These are phyloP conservation scores for Drosophila diplacantha DNA, from an alignment of 2,888 invertebrate species.

Conservation along the genomic window DNA sequence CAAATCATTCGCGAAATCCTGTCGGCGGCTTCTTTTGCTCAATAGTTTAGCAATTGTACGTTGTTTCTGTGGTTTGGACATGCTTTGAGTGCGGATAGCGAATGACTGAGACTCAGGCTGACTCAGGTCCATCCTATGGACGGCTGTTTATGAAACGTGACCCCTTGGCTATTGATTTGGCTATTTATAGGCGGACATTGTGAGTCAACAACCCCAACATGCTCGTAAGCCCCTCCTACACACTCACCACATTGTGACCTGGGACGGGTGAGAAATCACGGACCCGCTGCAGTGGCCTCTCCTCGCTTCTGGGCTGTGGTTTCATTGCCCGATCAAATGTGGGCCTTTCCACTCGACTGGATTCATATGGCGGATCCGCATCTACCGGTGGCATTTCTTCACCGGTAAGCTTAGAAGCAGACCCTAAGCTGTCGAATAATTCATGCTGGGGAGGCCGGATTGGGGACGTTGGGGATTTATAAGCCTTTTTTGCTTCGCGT, in stretches of 20 bases:
- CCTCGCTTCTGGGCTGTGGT: constrained; percentile 76
- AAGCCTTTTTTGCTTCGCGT: constrained; percentile 77
- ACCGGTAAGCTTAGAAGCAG: background rate
- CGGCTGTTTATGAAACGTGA: constrained; percentile 53
- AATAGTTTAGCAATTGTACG: constrained; percentile 38
- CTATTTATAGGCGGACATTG: constrained; percentile 50
- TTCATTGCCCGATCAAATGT: constrained; percentile 82
- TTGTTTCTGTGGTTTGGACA: constrained; percentile 48
- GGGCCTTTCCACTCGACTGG: constrained; percentile 71
- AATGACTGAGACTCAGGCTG: constrained; percentile 57
- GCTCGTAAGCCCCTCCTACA: constrained; percentile 1
- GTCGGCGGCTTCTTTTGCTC: constrained; percentile 15
- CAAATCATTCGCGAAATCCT: constrained; percentile 78
- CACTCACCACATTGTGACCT: constrained; percentile 80
- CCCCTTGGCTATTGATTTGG: constrained; percentile 52
- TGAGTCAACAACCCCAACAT: constrained; percentile 28
- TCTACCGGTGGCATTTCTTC: constrained; percentile 5
- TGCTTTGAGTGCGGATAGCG: constrained; percentile 70
- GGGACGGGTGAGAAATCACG: constrained; percentile 82
- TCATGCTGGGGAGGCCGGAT: background rate
- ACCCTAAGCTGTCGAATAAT: constrained; percentile 16
- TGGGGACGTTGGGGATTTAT: constrained; percentile 64
- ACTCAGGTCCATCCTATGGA: constrained; percentile 24
- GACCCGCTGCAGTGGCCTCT: constrained; percentile 71
- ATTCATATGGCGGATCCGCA: background rate